Base-by-base conservation (phyloP, 2,797 vertebrate genomes). In the Botia almorhae region DNA sequence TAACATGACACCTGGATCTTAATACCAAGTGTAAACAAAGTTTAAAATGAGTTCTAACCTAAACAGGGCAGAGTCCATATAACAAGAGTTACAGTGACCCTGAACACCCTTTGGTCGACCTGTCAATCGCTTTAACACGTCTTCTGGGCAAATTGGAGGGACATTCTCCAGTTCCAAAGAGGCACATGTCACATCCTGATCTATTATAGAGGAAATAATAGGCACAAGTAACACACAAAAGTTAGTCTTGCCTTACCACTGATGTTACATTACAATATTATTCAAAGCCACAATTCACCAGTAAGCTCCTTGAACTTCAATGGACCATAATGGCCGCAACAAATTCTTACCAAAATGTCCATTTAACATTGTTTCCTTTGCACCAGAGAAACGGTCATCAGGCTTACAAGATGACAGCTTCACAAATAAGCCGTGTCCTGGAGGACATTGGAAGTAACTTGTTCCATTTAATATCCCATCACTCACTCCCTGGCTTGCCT, bases 41-140 rank as follows among this genome's bases (percentile, higher is more conserved):
- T 13, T 17, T 64, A 11, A 65, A 3, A n/a, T 3, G 63, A 23
- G 0, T 82, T 4, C 89, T 78, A 50, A 96, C 96, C 96, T 95
- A 90, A 98, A 97, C 39, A 98, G 96, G 48, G 96, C 90, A 11
- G 94, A 91, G 0, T 98, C 96, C 96, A 98, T 96, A 85, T 98
- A 98, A 90, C 96, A 98, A 86, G 96, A 98, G 91, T 98, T 98
- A 48, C 94, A 96, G 84, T 97, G 96, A 17, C 96, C 96, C 75
- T 98, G 96, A 84, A 98, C 95, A 2, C 96, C 96, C 75, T 85
- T 95, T 95, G 95, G 96, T 14, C 79, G 85, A 6, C 96, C 96
- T 70, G 76, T 84, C 83, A 98, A 86, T 63, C 94, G 70, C 12
- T 29, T 80, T 21, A 87, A 83, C 0, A 96, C 94, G 64, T 91